Base-by-base conservation (phyloP, 2,888 invertebrate genomes). In the Linnaemya tessellans region DNA sequence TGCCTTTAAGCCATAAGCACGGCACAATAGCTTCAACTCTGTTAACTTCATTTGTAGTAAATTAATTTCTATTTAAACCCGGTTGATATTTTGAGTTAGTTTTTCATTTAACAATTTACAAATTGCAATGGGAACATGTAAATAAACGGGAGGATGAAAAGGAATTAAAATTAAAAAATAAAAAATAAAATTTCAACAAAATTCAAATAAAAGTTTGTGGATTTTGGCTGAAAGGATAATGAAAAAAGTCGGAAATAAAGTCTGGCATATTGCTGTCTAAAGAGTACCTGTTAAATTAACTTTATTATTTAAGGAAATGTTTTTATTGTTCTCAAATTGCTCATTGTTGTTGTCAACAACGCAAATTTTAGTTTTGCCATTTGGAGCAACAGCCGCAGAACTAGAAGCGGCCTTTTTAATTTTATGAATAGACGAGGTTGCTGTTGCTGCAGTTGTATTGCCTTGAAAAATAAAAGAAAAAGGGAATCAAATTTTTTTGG, bases 1-100 rank as follows among this genome's bases (percentile, higher is more conserved):
- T 8, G 87, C 80, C 84, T 88, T 89, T 11, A 90, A 84, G 62
- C 89, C 90, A 71, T 85, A 89, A 15, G 79, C 87, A 78, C 89
- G 89, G 68, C 91, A 88, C 75, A 89, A 88, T 56, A 84, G 87
- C 88, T 87, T 89, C 67, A 91, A 88, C 77, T 89, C 88, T 62
- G 87, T 70, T 74, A 90, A 74, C 79, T 89, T 89, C 86, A 89
- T 87, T 78, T 88, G 86, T 64, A 54, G 65, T 30, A 86, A 77
- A 70, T 86, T 81, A 51, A 71, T 62, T 70, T 81, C 83, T 86
- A 67, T 41, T 51, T 5, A 1, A n/a, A 22, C 9, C 11, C 62
- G 35, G 18, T 20, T 41, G 8, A 38, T 10, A 1, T 71, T 64
- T 41, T 10, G 0, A 8, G 20, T 20, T 22, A 20, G 13, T 56